Evolutionary conservation across 2,797 vertebrate genomes (phyloP), one percentile per base, ranked within the genome.

Genomic region (Pelochelys cantorii): DNA sequence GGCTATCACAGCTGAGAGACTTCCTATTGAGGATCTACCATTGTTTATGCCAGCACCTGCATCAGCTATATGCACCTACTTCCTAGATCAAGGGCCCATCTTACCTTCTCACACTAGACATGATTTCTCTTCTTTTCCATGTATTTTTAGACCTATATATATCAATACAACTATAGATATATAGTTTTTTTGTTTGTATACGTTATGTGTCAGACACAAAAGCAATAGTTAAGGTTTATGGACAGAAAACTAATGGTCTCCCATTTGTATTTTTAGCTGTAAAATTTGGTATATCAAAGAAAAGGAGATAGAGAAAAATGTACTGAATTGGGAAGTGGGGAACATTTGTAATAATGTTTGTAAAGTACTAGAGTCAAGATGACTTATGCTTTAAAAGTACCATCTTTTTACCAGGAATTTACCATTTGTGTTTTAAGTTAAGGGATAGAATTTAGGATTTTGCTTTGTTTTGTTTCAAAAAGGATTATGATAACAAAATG

Each of bases 331-430:
- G 59, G 57, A 97, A 97, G 88, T 25, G 4, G 3, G 60, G 59
- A 98, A 96, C 86, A 93, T 86, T 93, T 91, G 11, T 57, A 98
- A 97, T 97, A 94, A 97, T 96, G 94, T 97, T 96, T 91, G 92
- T 94, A 97, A 97, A 97, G 84, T 92, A 95, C 65, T 91, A 92
- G 92, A 97, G 92, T 94, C 83, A 97, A 96, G 97, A 96, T 97
- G 93, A 96, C 88, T 92, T 95, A 96, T 89, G 92, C 34, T 95
- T 48, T 92, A 89, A 79, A 95, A 95, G 90, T 85, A 96, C 90
- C 56, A 95, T 92, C 85, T 96, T 97, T 95, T 90, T 88, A 95
- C 77, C 83, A 96, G 31, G 29, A 97, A 97, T 97, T 98, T 98
- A 97, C 89, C 97, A 88, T 75, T 97, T 82, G 82, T 88, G 25